Percentiles rank a stretch among this genome's conserved stretches.
phyloP scores from a whole-genome alignment of 2,797 vertebrate species.

The Sebastes taczanowskii region DNA sequence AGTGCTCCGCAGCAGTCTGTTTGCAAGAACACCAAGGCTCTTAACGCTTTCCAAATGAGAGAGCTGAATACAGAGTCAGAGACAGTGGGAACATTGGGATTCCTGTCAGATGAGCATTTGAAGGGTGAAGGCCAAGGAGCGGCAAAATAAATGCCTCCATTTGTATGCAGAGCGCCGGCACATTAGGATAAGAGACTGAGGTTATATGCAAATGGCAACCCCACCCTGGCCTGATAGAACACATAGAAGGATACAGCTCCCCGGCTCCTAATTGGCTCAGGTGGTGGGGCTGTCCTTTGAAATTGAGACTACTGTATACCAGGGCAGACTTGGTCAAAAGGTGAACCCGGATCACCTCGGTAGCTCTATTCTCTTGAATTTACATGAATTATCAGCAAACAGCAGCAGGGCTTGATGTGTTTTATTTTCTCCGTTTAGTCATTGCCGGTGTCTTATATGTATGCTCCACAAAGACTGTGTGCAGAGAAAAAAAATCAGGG shows the following conservation, averaged over 20 bases:
- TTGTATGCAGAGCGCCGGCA: slow-evolving; percentile 83
- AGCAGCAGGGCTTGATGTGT: slow-evolving; percentile 7
- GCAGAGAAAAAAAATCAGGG: background rate
- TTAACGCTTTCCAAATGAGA: slow-evolving; percentile 69
- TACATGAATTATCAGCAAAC: slow-evolving; percentile 62
- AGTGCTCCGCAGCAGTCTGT: slow-evolving; percentile 39
- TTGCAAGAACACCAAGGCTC: slow-evolving; percentile 49
- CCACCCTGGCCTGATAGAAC: slow-evolving; percentile 67
- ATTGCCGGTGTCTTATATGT: background rate
- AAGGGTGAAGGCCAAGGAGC: slow-evolving; percentile 77
- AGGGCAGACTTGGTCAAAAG: slow-evolving; percentile 72
- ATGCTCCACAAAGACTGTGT: background rate
- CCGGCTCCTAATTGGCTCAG: slow-evolving; percentile 80
- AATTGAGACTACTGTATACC: slow-evolving; percentile 81
- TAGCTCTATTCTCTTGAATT: slow-evolving; percentile 53
- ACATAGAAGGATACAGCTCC: slow-evolving; percentile 66
- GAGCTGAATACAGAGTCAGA: slow-evolving; percentile 60
- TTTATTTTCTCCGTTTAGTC: slow-evolving; percentile 18
- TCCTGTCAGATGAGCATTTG: slow-evolving; percentile 80
- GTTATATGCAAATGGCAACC: slow-evolving; percentile 86
- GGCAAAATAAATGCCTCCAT: slow-evolving; percentile 82
- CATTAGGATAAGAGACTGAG: slow-evolving; percentile 81
- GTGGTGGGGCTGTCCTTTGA: slow-evolving; percentile 80
- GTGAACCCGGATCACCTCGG: slow-evolving; percentile 58
- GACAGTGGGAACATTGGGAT: slow-evolving; percentile 75